Conservation (phyloP, 2,797 vertebrate species). For the Sebastes itinus region DNA sequence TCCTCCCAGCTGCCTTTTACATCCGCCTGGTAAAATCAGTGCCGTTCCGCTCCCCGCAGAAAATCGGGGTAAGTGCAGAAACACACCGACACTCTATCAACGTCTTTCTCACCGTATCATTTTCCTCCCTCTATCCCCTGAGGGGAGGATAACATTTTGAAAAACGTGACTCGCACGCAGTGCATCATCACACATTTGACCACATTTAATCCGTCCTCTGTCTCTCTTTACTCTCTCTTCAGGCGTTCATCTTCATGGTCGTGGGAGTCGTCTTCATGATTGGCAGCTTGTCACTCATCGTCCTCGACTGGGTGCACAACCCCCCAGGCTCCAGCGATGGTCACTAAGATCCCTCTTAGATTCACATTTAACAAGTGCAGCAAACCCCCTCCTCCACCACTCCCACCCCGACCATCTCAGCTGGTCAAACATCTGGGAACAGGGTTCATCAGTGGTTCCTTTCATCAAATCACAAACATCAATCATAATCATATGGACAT, state of each 20-base stretch:
- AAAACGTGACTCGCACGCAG: neutral
- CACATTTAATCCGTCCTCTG: neutral
- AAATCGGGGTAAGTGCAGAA: slow-evolving; percentile 89
- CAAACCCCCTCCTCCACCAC: neutral
- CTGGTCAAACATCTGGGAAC: slow-evolving; percentile 6
- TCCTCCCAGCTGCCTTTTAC: slow-evolving; percentile 95
- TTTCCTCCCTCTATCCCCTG: neutral
- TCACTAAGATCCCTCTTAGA: slow-evolving; percentile 81
- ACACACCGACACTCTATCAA: neutral
- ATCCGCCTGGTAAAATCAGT: slow-evolving; percentile 92
- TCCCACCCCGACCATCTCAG: neutral
- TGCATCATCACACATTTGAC: neutral
- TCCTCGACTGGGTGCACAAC: slow-evolving; percentile 94
- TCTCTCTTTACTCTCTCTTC: slow-evolving; percentile 26
- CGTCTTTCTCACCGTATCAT: slow-evolving; percentile 35
- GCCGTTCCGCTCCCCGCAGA: slow-evolving; percentile 89
- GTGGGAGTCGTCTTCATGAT: slow-evolving; percentile 94
- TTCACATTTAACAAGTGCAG: slow-evolving; percentile 30
- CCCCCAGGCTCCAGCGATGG: slow-evolving; percentile 83
- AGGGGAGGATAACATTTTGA: neutral
- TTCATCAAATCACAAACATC: neutral
- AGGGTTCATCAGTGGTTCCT: neutral
- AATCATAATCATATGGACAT: slow-evolving; percentile 7
- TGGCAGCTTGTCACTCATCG: slow-evolving; percentile 94
- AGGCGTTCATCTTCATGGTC: slow-evolving; percentile 91